These are phyloP conservation scores for Pseudochaenichthys georgianus DNA, from an alignment of 2,797 vertebrate genomes.

Conservation along the genomic window DNA sequence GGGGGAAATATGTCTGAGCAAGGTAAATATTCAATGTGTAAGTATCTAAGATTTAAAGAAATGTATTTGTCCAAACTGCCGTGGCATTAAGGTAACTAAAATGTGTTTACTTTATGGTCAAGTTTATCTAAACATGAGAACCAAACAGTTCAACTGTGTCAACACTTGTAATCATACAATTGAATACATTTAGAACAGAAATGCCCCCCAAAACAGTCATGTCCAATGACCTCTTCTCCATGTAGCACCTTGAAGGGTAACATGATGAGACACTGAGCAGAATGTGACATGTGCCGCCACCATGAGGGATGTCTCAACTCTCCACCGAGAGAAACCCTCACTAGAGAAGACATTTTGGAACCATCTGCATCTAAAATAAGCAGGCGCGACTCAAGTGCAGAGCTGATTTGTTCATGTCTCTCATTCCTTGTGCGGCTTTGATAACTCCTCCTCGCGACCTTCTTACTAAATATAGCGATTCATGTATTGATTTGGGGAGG, in stretches of 20 bases:
- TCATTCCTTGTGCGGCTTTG: conserved; percentile 60
- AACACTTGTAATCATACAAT: not conserved
- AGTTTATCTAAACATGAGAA: not conserved
- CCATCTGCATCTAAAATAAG: conserved; percentile 75
- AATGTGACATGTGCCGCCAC: conserved; percentile 70
- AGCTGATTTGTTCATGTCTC: conserved; percentile 70
- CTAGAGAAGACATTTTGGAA: conserved; percentile 74
- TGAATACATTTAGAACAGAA: not conserved
- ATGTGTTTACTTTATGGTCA: not conserved
- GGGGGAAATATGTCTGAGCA: no score
- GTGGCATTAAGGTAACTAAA: not conserved
- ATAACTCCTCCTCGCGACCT: conserved; percentile 82
- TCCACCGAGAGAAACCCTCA: conserved; percentile 63
- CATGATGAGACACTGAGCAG: conserved; percentile 64
- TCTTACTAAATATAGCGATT: conserved; percentile 84
- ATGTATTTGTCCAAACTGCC: no score
- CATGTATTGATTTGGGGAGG: conserved; percentile 83
- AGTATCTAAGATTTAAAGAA: no score
- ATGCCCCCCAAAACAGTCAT: not conserved
- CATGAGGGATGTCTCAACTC: conserved; percentile 56
- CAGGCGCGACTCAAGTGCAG: conserved; percentile 37
- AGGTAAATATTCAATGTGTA: no score
- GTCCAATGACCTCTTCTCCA: conserved; percentile 29
- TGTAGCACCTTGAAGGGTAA: conserved; percentile 44
- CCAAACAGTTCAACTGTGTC: not conserved